Conservation (phyloP, 2,797 vertebrate species). For the Lacerta agilis region DNA sequence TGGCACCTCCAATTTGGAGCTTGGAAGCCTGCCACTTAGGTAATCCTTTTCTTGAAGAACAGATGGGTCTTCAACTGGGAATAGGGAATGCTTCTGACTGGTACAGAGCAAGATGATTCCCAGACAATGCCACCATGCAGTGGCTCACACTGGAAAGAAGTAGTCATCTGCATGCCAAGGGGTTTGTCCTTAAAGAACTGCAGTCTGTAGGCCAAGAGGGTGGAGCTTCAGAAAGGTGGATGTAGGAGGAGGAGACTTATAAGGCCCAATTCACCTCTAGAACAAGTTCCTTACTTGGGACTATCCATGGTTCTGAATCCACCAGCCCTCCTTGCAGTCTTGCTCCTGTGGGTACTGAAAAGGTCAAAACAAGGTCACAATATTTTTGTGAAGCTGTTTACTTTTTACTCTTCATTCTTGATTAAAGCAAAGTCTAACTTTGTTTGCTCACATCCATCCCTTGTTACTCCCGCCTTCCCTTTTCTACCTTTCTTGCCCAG, state of each 20-base stretch:
- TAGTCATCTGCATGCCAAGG: too few species aligned
- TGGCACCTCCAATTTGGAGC: background rate
- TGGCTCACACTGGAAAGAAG: background rate
- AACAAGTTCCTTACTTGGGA: too few species aligned
- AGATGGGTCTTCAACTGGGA: background rate
- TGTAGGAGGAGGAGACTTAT: too few species aligned
- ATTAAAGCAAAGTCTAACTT: background rate
- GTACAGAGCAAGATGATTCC: fast-evolving
- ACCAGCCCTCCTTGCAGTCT: too few species aligned
- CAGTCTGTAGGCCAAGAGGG: too few species aligned
- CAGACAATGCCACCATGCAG: background rate
- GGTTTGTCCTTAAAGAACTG: too few species aligned
- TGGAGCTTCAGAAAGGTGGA: too few species aligned
- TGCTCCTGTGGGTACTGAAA: too few species aligned
- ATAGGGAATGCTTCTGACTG: background rate
- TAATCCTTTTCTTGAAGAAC: background rate
- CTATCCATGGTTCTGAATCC: too few species aligned
- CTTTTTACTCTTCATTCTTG: background rate
- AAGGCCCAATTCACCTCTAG: too few species aligned
- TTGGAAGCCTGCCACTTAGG: background rate
- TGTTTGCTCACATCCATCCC: background rate
- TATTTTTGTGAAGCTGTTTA: background rate
- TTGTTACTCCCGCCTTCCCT: background rate
- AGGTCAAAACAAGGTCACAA: too few species aligned
- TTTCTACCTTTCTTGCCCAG: background rate